Conservation (phyloP, 2,888 invertebrate species). For the Noctuana brunneofusca region DNA sequence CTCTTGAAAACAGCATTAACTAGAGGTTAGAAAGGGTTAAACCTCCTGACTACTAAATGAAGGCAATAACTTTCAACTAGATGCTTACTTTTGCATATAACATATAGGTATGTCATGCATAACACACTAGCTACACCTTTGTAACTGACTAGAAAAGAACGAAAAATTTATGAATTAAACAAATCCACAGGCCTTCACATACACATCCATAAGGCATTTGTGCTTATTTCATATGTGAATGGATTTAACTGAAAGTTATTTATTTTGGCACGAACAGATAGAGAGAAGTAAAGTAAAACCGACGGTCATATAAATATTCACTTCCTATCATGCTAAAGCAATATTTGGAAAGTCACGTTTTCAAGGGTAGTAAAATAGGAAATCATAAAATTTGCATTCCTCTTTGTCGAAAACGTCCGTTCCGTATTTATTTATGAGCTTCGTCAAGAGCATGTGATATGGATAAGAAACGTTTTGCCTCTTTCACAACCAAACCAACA, state of each 20-base stretch:
- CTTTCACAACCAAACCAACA: conserved; percentile 29
- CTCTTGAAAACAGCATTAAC: too few relatives aligned
- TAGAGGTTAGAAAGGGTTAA: too few relatives aligned
- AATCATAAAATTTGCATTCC: conserved; percentile 53
- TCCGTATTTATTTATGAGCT: conserved; percentile 61
- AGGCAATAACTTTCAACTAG: too few relatives aligned
- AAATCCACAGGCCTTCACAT: too few relatives aligned
- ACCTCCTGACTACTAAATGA: too few relatives aligned
- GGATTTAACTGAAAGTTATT: conserved; percentile 45
- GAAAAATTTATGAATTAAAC: background rate
- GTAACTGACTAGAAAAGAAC: background rate
- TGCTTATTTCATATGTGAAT: conserved; percentile 42
- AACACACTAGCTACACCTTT: background rate
- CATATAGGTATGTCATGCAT: too few relatives aligned
- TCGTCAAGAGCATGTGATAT: conserved; percentile 52
- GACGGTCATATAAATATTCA: conserved; percentile 40
- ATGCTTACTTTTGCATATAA: too few relatives aligned
- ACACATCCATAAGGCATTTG: conserved; percentile 21
- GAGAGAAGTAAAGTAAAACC: conserved; percentile 42
- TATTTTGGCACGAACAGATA: conserved; percentile 42
- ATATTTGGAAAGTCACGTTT: conserved; percentile 58
- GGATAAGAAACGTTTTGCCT: conserved; percentile 46
- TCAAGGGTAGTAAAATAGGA: conserved; percentile 57
- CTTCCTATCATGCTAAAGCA: conserved; percentile 50
- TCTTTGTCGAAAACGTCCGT: conserved; percentile 42